Base-by-base conservation (phyloP, 2,113 vertebrate genomes). In the Lipotes vexillifer region DNA sequence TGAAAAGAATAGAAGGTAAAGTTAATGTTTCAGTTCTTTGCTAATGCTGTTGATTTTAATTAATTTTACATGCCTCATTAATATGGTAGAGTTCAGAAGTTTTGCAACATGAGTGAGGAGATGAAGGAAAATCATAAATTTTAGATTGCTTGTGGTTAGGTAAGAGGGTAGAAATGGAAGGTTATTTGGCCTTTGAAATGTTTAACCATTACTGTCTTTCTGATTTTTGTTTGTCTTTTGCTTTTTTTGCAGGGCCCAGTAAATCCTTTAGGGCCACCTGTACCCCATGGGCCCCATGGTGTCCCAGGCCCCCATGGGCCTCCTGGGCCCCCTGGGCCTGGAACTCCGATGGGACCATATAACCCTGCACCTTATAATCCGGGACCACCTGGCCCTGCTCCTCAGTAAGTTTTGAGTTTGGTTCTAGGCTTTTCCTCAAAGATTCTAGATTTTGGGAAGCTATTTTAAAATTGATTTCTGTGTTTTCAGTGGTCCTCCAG, bases 361-460 rank as follows among this genome's bases (percentile, higher is more conserved):
- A 99, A 99, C 93, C 99, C 99, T 82, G 99, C 99, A 96, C 99
- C 99, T 75, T 99, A 99, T 59, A 99, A 99, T 97, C 99, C 99
- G 95, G 99, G 99, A 49, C 99, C 99, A 82, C 99, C 99, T 86
- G 99, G 99, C 80, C 99, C 99, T 90, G 98, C 99, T 94, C 99
- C 99, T 94, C 99, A 99, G 99, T 99, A 98, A 99, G 99, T 99
- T 77, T 59, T 52, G 6, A 36, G 10, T 81, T 75, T 95, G 17
- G 3, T 72, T 93, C 10, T 82, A 29, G 84, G 4, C 20, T 83
- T 87, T 86, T 74, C 18, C 27, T 25, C 44, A 75, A 91, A 44
- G 9, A 92, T 66, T 74, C 1, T 74, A 38, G 38, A 55, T 84
- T 95, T 80, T 44, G 15, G 33, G 31, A 57, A 66, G 46, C 96